Conservation (phyloP, 2,113 vertebrate genomes). For the Oryzias melastigma region DNA sequence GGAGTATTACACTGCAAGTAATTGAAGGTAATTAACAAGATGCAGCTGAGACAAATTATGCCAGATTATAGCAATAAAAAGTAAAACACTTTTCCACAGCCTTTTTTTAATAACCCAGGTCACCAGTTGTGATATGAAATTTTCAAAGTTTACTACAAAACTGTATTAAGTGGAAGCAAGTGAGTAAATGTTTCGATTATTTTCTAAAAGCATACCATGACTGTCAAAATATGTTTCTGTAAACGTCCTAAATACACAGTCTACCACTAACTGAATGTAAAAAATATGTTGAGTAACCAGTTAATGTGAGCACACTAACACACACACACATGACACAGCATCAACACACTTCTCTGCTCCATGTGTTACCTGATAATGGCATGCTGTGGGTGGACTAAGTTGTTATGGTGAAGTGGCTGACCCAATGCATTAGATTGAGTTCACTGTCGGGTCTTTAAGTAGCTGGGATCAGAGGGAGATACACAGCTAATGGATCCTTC, state of each 20-base stretch:
- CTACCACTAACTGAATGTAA: conserved; percentile 6
- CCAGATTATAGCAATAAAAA: too few species aligned
- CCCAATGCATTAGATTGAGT: conserved; percentile 74
- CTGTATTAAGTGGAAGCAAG: not conserved
- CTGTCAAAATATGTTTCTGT: not conserved
- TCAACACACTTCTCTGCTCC: conserved; percentile 24
- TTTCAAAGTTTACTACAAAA: not conserved
- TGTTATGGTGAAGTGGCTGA: conserved; percentile 70
- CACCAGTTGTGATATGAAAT: not conserved
- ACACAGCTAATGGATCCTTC: conserved; percentile 74
- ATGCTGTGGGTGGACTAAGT: conserved; percentile 70
- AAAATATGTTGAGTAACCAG: conserved; percentile 14
- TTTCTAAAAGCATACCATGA: too few species aligned
- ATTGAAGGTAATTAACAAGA: too few species aligned
- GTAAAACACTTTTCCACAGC: too few species aligned
- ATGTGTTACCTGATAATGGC: conserved; percentile 69
- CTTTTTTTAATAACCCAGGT: too few species aligned
- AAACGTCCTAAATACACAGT: not conserved
- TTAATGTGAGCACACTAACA: conserved; percentile 8
- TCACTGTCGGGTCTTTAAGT: conserved; percentile 75
- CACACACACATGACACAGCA: conserved; percentile 5
- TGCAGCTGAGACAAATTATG: too few species aligned
- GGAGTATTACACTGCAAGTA: too few species aligned
- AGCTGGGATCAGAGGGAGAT: conserved; percentile 69
- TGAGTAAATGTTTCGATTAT: too few species aligned